Conservation (phyloP, 1,140 invertebrate genomes). For the Caenorhabditis brenneri region DNA sequence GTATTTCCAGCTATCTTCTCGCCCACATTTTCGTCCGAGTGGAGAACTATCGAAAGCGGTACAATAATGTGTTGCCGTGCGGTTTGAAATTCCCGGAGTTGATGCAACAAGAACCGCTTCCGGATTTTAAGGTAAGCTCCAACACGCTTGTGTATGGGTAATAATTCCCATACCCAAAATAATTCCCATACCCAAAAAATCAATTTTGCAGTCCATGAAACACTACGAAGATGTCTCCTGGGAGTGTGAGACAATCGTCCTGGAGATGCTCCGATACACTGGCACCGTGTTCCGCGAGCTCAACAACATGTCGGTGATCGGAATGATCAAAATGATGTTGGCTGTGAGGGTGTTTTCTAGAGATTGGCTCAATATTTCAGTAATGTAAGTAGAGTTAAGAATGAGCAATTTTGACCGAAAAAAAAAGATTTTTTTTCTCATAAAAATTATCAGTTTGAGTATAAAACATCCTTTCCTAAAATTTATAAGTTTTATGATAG, state of each 20-base stretch:
- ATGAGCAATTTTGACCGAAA: too few species aligned
- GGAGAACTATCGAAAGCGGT: background rate
- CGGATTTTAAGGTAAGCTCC: conserved; percentile 6
- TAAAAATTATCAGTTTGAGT: too few species aligned
- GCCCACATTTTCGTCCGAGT: conserved; percentile 83
- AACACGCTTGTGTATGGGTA: too few species aligned
- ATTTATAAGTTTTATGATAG: too few species aligned
- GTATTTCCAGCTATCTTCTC: too few species aligned
- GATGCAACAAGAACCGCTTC: background rate
- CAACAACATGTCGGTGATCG: background rate
- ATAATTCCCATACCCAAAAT: too few species aligned
- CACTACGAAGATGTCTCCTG: background rate
- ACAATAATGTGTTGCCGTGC: background rate
- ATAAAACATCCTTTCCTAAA: too few species aligned
- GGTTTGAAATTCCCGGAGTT: background rate
- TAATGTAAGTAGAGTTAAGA: background rate
- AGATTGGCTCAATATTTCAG: background rate
- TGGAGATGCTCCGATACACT: background rate
- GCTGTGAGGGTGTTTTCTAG: background rate
- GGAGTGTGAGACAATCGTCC: background rate
- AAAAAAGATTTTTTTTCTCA: too few species aligned
- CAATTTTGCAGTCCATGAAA: background rate
- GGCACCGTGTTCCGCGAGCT: background rate
- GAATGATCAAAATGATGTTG: background rate
- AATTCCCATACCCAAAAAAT: too few species aligned